A percentile compares a stretch with the other conserved stretches of the same genome.
Evolutionary conservation across 2,797 vertebrate genomes (phyloP).

Genomic region (Tragopan temminckii): DNA sequence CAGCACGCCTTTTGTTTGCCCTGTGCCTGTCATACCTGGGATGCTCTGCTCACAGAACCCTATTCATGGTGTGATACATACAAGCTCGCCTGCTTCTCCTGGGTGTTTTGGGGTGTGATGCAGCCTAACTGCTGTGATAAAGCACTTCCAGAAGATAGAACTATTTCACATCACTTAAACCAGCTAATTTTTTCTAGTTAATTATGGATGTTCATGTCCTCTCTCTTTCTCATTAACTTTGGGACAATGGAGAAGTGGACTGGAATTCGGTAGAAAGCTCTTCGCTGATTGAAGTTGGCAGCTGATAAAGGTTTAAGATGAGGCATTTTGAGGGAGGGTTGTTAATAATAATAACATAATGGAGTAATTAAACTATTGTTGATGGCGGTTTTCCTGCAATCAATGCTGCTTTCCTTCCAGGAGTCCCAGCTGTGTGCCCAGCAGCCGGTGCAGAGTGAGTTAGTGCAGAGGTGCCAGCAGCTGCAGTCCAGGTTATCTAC

Average conservation of each 20-base stretch:
- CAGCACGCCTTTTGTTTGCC: neutral
- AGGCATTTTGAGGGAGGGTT: neutral
- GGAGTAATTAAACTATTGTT: neutral
- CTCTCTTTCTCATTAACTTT: neutral
- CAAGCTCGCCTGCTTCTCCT: neutral
- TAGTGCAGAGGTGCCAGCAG: slow-evolving; percentile 95
- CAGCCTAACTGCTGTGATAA: accelerated
- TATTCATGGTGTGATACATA: too few species aligned
- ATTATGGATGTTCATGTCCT: neutral
- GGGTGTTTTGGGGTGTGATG: neutral
- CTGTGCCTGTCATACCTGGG: neutral
- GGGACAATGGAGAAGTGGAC: accelerated
- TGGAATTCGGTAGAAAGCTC: neutral
- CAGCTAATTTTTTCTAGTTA: neutral
- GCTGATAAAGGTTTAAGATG: accelerated
- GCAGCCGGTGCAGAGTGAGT: slow-evolving; percentile 90
- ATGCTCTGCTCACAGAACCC: neutral
- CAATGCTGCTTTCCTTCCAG: slow-evolving; percentile 76
- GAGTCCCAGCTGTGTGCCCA: slow-evolving; percentile 93
- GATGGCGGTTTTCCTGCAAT: neutral
- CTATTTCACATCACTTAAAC: neutral
- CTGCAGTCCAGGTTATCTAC: slow-evolving; percentile 94
- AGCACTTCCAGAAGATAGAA: neutral
- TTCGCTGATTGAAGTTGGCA: neutral
- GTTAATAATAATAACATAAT: neutral